phyloP scores from a whole-genome alignment of 2,888 invertebrate species.

The Apamea anceps region DNA sequence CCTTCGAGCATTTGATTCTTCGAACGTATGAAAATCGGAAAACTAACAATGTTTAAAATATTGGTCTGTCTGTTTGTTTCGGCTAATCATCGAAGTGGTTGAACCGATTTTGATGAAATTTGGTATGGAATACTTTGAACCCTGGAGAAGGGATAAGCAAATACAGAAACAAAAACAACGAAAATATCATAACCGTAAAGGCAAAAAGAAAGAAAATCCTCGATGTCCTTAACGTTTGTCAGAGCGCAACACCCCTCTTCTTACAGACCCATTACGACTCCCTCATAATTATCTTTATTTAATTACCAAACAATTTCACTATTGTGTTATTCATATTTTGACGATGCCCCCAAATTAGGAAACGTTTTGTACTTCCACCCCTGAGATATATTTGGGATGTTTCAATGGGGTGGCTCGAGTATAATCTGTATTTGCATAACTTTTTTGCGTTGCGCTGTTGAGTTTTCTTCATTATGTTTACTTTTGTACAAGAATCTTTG shows the following conservation, averaged over 20 bases:
- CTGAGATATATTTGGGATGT: constrained; percentile 41
- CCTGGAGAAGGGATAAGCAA: background rate
- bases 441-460: constrained; percentile 3
- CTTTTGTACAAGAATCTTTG: background rate
- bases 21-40: no score
- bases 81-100: background rate
- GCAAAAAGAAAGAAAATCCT: constrained; percentile 4
- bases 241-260: constrained; percentile 11
- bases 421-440: constrained; percentile 42
- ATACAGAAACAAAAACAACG: background rate
- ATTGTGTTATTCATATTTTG: constrained; percentile 63
- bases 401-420: constrained; percentile 36
- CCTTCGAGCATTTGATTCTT: no score
- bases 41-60: no score
- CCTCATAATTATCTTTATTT: constrained; percentile 67
- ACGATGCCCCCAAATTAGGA: constrained; percentile 48
- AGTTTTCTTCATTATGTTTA: constrained; percentile 14
- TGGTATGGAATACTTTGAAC: background rate
- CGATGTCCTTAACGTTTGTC: constrained; percentile 40
- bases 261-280: constrained; percentile 32
- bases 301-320: constrained; percentile 66
- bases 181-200: constrained; percentile 1
- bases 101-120: background rate
- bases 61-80: background rate
- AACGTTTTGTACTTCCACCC: constrained; percentile 40